A percentile compares a stretch with the other conserved stretches of the same genome.
These are phyloP conservation scores for Phaonia tiefii DNA, from an alignment of 2,888 invertebrate genomes.

Conservation along the genomic window DNA sequence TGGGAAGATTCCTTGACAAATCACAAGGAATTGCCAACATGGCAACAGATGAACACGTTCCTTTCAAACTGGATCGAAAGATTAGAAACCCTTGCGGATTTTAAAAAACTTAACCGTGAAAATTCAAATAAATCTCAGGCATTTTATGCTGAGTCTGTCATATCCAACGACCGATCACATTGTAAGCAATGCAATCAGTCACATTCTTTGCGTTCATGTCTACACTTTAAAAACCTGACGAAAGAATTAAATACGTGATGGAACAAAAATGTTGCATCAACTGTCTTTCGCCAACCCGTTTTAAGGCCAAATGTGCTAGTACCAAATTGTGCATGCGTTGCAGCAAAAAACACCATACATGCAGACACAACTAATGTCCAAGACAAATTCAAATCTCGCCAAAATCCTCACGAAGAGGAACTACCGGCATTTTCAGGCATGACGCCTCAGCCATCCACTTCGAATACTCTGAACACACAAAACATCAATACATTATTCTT, in stretches of 20 bases:
- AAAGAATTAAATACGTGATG: constrained; percentile 32
- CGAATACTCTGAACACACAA: background rate
- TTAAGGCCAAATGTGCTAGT: too few relatives aligned
- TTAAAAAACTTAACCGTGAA: constrained; percentile 2
- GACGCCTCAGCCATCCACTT: background rate
- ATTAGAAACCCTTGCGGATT: background rate
- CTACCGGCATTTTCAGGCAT: background rate
- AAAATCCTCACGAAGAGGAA: background rate
- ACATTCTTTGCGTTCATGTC: constrained; percentile 17
- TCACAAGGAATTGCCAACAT: constrained; percentile 35
- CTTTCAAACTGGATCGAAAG: constrained; percentile 7
- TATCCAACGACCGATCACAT: background rate
- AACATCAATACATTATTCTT: constrained; percentile 1
- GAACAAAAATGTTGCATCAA: constrained; percentile 29
- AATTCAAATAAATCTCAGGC: constrained; percentile 8
- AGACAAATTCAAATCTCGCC: background rate
- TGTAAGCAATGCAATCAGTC: constrained; percentile 40
- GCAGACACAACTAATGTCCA: background rate
- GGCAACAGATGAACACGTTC: constrained; percentile 19
- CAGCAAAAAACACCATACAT: background rate
- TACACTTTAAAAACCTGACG: constrained; percentile 37
- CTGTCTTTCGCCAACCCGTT: constrained; percentile 9
- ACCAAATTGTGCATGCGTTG: background rate
- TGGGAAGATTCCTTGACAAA: too few relatives aligned
- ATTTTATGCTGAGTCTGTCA: background rate